Percentiles rank a stretch among this genome's conserved stretches.
Conservation (phyloP, 1,140 invertebrate species). For the Tachypleus tridentatus region DNA sequence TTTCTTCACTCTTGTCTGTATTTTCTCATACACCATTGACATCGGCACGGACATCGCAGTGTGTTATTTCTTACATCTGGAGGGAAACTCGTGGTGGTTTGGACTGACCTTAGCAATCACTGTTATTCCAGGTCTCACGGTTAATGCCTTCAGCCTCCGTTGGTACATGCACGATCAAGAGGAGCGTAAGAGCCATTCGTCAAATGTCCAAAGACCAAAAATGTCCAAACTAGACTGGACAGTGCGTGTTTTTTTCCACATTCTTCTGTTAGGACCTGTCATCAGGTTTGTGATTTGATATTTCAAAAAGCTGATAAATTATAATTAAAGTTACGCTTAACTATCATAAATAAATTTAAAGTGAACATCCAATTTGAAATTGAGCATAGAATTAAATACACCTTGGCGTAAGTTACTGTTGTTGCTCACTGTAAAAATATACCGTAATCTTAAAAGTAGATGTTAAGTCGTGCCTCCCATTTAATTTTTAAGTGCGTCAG, state of each 20-base stretch:
- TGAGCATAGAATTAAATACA: no score
- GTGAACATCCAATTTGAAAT: no score
- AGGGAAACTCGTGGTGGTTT: conserved; percentile 18
- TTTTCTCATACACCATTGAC: conserved; percentile 19
- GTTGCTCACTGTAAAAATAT: no score
- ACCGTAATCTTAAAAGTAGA: no score
- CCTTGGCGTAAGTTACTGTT: no score
- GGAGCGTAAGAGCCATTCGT: neutral
- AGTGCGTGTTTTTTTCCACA: conserved; percentile 21
- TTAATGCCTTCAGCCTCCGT: conserved; percentile 25
- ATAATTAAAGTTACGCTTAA: no score
- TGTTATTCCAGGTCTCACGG: conserved; percentile 18
- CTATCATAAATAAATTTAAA: no score
- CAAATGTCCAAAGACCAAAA: conserved; percentile 8
- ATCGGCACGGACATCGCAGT: conserved; percentile 18
- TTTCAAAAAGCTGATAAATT: no score
- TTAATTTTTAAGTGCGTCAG: no score
- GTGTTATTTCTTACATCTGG: conserved; percentile 21
- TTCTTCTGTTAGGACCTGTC: conserved; percentile 24
- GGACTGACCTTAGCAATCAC: conserved; percentile 19
- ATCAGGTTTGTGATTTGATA: conserved; percentile 18
- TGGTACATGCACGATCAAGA: conserved; percentile 22
- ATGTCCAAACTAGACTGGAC: conserved; percentile 18
- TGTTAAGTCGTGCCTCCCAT: no score
- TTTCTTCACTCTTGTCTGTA: conserved; percentile 13